Evolutionary conservation across 1,140 invertebrate genomes (phyloP).

Genomic region (Nylanderia fulva): DNA sequence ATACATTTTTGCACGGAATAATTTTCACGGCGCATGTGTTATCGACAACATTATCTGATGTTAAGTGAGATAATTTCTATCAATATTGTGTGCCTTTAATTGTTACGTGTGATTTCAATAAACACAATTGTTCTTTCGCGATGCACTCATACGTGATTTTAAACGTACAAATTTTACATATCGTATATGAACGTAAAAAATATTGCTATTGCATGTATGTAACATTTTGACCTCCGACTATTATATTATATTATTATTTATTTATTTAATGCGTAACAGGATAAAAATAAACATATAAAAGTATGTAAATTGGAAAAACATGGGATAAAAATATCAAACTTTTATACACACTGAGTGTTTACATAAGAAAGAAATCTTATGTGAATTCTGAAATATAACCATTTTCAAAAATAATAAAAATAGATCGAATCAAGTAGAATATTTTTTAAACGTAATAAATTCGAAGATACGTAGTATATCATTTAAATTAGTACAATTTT

Average conservation of each 20-base stretch:
- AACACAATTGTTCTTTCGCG: not conserved
- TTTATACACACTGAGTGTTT: not conserved
- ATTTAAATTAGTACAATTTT: too few species aligned
- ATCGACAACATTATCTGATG: constrained; percentile 3
- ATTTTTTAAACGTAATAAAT: not conserved
- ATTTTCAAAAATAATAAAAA: not conserved
- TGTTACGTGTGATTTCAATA: constrained; percentile 27
- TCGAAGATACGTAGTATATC: not conserved
- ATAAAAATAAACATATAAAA: not conserved
- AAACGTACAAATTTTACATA: not conserved
- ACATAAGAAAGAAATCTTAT: not conserved
- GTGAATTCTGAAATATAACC: not conserved
- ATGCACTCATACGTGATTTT: constrained; percentile 33
- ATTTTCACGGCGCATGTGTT: not conserved
- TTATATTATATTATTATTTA: too few species aligned
- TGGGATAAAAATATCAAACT: not conserved
- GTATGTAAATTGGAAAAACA: not conserved
- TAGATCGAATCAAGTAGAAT: not conserved
- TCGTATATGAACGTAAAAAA: not conserved
- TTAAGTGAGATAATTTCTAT: constrained; percentile 1
- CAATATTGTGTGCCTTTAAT: not conserved
- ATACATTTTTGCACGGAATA: constrained; percentile 39
- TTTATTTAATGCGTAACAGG: not conserved
- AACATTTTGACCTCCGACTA: not conserved
- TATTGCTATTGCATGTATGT: not conserved